Evolutionary conservation across 2,888 invertebrate genomes (phyloP).

Genomic region (Teleiodes luculella): DNA sequence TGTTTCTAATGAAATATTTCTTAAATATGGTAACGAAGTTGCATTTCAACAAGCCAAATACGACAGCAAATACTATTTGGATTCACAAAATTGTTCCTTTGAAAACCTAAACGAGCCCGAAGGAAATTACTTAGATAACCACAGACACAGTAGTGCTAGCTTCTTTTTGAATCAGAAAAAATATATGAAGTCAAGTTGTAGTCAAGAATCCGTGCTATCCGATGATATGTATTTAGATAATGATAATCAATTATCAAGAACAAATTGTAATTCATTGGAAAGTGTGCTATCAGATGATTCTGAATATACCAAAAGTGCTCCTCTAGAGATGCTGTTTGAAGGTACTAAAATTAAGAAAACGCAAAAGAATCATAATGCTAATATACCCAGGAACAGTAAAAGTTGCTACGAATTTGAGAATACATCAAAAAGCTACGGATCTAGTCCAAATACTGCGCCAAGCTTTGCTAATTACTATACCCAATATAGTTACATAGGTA

Average conservation of each 20-base stretch:
- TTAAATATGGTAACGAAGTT: constrained; percentile 70
- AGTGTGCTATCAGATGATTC: constrained; percentile 90
- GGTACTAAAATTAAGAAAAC: constrained; percentile 69
- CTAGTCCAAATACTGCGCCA: constrained; percentile 79
- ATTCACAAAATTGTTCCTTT: constrained; percentile 69
- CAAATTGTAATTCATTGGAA: constrained; percentile 87
- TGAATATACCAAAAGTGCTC: constrained; percentile 87
- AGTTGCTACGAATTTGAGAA: constrained; percentile 76
- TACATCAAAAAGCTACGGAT: constrained; percentile 80
- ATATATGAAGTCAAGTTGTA: constrained; percentile 80
- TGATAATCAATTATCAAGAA: constrained; percentile 80
- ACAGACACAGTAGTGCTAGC: constrained; percentile 86
- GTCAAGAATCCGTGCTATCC: constrained; percentile 88
- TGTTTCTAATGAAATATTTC: constrained; percentile 73
- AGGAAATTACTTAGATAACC: constrained; percentile 71
- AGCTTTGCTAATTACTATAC: constrained; percentile 68
- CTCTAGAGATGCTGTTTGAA: constrained; percentile 84
- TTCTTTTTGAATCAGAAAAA: constrained; percentile 87
- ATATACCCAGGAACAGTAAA: constrained; percentile 64
- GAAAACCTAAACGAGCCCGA: constrained; percentile 66
- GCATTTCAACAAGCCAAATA: constrained; percentile 72
- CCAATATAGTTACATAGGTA: constrained; percentile 71
- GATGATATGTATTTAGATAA: constrained; percentile 80
- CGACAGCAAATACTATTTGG: constrained; percentile 69
- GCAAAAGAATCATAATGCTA: constrained; percentile 41